Conservation (phyloP, 2,113 vertebrate species). For the Columba livia region DNA sequence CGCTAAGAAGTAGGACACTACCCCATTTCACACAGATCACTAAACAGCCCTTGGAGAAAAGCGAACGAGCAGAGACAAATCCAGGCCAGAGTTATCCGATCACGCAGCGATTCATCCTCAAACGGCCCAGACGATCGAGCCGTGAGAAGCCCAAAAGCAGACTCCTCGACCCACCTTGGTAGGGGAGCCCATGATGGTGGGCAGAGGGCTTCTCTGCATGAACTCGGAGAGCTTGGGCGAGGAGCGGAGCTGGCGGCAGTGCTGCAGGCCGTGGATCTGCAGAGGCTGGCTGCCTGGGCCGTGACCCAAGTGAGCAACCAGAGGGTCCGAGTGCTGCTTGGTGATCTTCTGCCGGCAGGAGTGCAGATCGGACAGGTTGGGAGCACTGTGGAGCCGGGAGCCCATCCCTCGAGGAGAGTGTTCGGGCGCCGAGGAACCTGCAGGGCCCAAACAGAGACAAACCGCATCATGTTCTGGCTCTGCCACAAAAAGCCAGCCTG, state of each 20-base stretch:
- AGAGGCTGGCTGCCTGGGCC: constrained; percentile 65
- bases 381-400: constrained; percentile 93
- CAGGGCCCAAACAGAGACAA: not conserved
- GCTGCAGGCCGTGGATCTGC: constrained; percentile 66
- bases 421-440: constrained; percentile 65
- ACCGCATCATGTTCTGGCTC: not conserved
- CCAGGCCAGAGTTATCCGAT: not conserved
- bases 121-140: not conserved
- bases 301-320: constrained; percentile 70
- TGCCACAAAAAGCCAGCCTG: not conserved
- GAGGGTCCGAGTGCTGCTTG: constrained; percentile 91
- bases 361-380: constrained; percentile 82
- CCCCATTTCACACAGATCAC: not conserved
- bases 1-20: not conserved
- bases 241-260: constrained; percentile 83
- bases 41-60: not conserved
- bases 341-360: constrained; percentile 87
- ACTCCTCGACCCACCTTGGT: constrained; percentile 80
- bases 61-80: not conserved
- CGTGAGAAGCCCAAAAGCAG: not conserved
- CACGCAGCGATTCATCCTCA: not conserved
- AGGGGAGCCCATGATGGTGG: constrained; percentile 93
- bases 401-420: constrained; percentile 83
- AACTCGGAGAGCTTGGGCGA: constrained; percentile 93
- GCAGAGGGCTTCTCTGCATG: constrained; percentile 92